Conservation (phyloP, 1,140 invertebrate species). For the Cherax quadricarinatus region DNA sequence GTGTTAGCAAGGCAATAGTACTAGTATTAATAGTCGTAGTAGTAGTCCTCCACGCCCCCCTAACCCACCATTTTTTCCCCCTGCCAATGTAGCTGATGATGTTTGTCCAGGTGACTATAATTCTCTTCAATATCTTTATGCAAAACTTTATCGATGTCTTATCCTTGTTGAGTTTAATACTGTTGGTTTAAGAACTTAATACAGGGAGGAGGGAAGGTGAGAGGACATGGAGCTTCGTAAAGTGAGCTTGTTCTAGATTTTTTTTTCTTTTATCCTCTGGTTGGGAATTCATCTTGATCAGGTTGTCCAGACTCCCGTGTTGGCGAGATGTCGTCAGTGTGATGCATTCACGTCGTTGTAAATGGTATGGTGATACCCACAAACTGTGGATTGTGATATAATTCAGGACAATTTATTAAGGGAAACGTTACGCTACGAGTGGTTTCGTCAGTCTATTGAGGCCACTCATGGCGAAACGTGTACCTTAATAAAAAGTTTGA, state of each 20-base stretch:
- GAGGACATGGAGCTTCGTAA: background rate
- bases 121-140: background rate
- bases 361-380: too few species aligned
- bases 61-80: background rate
- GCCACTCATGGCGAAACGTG: too few species aligned
- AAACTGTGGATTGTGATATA: too few species aligned
- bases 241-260: background rate
- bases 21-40: too few species aligned
- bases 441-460: too few species aligned
- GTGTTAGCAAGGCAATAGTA: too few species aligned
- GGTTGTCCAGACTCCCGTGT: background rate
- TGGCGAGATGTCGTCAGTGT: too few species aligned
- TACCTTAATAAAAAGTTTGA: too few species aligned
- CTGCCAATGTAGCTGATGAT: background rate
- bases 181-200: background rate
- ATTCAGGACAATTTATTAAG: too few species aligned
- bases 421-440: too few species aligned
- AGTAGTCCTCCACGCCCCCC: background rate
- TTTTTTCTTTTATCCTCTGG: background rate
- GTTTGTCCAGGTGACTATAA: conserved; percentile 11
- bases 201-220: background rate
- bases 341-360: too few species aligned
- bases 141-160: conserved; percentile 15
- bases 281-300: background rate
- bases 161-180: background rate